Conservation (phyloP, 2,797 vertebrate genomes). For the Luscinia luscinia region DNA sequence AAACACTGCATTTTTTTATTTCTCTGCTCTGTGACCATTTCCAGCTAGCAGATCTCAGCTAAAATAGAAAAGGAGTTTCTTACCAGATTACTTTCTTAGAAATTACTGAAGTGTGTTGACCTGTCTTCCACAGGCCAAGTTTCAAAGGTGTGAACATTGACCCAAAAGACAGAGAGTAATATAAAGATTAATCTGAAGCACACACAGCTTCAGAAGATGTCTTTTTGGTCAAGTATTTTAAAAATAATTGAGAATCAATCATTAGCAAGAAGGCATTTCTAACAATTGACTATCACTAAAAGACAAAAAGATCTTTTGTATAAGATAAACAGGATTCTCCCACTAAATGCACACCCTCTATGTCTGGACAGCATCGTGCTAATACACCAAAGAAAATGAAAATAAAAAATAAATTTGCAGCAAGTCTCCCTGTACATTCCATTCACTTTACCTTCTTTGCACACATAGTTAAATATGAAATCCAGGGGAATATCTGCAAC, state of each 20-base stretch:
- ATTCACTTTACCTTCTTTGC: background rate
- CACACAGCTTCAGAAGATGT: background rate
- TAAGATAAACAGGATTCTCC: fast-evolving
- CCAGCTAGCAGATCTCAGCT: background rate
- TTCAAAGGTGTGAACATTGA: background rate
- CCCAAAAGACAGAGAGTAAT: background rate
- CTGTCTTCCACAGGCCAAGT: background rate
- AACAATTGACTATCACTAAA: background rate
- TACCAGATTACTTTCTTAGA: background rate
- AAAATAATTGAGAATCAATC: background rate
- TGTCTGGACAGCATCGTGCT: background rate
- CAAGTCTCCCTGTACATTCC: background rate
- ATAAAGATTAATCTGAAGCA: background rate
- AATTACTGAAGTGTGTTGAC: background rate
- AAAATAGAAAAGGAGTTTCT: background rate
- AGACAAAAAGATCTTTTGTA: background rate
- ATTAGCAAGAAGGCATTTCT: background rate
- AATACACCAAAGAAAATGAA: background rate
- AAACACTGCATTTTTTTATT: background rate
- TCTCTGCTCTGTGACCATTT: background rate
- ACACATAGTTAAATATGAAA: background rate
- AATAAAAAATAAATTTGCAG: background rate
- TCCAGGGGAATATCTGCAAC: background rate
- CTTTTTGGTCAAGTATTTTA: background rate
- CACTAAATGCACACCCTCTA: fast-evolving